These are phyloP conservation scores for Apus apus DNA, from an alignment of 2,113 vertebrate species.

Conservation along the genomic window DNA sequence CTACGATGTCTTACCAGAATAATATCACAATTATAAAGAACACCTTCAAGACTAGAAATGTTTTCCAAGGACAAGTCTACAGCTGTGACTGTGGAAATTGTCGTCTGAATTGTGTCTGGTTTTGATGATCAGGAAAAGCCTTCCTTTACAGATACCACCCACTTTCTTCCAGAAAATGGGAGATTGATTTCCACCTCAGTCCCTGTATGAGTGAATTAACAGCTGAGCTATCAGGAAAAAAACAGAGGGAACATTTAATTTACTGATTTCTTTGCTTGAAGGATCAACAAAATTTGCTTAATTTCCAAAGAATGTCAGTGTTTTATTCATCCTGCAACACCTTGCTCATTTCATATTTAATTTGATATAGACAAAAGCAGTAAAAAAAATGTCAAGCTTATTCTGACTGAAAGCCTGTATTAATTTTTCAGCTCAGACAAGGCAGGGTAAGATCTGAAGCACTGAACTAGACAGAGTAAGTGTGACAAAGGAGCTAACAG, in stretches of 20 bases:
- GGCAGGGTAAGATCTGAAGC: neutral
- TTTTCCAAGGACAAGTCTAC: neutral
- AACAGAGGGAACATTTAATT: neutral
- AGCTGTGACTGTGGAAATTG: neutral
- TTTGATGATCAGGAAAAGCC: neutral
- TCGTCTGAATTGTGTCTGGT: neutral
- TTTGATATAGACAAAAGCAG: neutral
- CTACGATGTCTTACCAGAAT: neutral
- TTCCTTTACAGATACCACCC: neutral
- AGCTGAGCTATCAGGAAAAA: neutral
- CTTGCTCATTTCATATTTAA: neutral
- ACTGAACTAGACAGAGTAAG: neutral
- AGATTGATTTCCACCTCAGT: neutral
- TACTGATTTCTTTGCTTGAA: neutral
- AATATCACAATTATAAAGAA: neutral
- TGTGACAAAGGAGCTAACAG: neutral
- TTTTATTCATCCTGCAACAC: neutral
- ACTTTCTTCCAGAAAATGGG: neutral
- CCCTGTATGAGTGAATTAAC: neutral
- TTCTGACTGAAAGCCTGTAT: neutral
- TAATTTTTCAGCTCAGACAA: neutral
- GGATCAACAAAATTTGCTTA: neutral
- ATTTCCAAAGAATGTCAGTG: neutral
- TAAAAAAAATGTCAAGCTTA: neutral
- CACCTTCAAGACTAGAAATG: neutral